These are phyloP conservation scores for Lasioglossum baleicum DNA, from an alignment of 1,140 invertebrate genomes.

Conservation along the genomic window DNA sequence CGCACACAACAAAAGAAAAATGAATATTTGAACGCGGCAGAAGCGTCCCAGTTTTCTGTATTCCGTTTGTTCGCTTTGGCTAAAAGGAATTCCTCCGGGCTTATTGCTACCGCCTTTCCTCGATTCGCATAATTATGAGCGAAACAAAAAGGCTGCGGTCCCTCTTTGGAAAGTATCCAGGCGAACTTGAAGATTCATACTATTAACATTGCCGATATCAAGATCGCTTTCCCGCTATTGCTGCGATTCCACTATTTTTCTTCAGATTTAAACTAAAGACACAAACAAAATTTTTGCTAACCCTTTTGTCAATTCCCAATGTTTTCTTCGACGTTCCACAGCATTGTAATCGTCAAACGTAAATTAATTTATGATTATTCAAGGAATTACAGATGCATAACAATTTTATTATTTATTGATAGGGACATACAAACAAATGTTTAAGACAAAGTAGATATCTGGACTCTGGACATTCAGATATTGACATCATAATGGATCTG, in stretches of 20 bases:
- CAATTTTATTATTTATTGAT: too few species aligned
- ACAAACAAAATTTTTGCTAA: too few species aligned
- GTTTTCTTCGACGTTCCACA: too few species aligned
- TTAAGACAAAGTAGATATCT: too few species aligned
- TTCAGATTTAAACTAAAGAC: neutral
- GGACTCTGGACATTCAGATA: too few species aligned
- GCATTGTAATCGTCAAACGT: too few species aligned
- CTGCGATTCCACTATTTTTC: neutral
- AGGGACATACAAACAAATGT: too few species aligned
- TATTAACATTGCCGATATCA: neutral
- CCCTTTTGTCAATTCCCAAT: too few species aligned
- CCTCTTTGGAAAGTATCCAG: slow-evolving; percentile 11
- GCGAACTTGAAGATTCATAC: neutral
- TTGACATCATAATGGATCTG: too few species aligned
- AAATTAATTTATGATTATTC: too few species aligned
- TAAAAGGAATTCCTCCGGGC: slow-evolving; percentile 33
- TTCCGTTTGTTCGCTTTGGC: slow-evolving; percentile 21
- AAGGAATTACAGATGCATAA: too few species aligned
- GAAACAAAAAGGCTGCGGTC: slow-evolving; percentile 20
- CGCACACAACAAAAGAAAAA: slow-evolving; percentile 17
- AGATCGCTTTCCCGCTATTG: neutral
- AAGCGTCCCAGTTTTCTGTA: slow-evolving; percentile 35
- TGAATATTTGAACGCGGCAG: slow-evolving; percentile 25
- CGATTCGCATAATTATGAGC: slow-evolving; percentile 32
- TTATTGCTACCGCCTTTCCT: slow-evolving; percentile 18